Base-by-base conservation (phyloP, 1,140 invertebrate species). In the Ditylenchus dipsaci region DNA sequence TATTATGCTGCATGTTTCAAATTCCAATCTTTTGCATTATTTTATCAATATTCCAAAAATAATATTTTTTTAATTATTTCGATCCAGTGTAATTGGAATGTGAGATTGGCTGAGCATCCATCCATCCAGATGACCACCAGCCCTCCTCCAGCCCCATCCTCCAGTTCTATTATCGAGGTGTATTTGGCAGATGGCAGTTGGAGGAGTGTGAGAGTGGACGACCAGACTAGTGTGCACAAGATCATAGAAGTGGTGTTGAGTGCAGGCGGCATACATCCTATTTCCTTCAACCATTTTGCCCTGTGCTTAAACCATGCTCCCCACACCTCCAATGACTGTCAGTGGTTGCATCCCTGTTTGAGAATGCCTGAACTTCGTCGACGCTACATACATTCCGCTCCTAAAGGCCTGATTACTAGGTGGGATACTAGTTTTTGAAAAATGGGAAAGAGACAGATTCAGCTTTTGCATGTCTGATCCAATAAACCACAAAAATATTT, bases 181-280 rank as follows among this genome's bases (percentile, higher is more conserved):
- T 63, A 59, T 76, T 60, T 75, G 74, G 58, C 70, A 19, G 62
- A 75, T 68, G 73, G 73, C 15, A 61, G 29, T 1, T 27, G 26
- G 9, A 56, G 63, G 30, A 75, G 72, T 57, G 73, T 75, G 9
- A 58, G 69, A 19, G 61, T 72, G 43, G 69, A 75, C 47, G 27
- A 29, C 13, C 45, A 65, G n/a, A 75, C 73, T 7, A 67, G 69
- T 23, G 73, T 75, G 29, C 67, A 74, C 74, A 29, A 73, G 21
- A 67, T 75, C 42, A 26, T 76, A n/a, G 19, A 76, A n/a, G 73
- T 75, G 11, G 49, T 75, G 15, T 43, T 76, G 13, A 68, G 42
- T 29, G 66, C 62, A 15, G 21, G 76, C 1, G 69, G 64, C 33
- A 43, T 75, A 15, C 47, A 60, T n/a, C 23, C 23, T 19, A 26